A percentile compares a stretch with the other conserved stretches of the same genome.
Evolutionary conservation across 30 jellyfish, hydroid and myxozoan genomes (phyloP).

Genomic region (Catostylus mosaicus): DNA sequence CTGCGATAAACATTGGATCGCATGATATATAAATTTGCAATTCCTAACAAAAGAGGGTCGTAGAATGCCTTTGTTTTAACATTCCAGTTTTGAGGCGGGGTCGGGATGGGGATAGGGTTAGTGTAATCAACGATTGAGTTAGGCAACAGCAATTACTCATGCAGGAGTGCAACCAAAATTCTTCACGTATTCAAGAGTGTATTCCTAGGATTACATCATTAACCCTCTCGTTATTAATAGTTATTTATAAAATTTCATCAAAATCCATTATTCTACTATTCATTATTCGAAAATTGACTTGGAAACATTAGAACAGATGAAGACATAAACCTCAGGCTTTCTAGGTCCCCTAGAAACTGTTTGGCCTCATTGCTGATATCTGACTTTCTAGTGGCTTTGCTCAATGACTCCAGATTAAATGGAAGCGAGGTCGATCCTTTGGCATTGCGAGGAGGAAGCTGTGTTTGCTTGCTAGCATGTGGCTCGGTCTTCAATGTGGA

Average conservation of each 20-base stretch:
- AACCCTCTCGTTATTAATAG: too few species aligned
- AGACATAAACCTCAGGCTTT: slow-evolving; percentile 53
- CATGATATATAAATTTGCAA: too few species aligned
- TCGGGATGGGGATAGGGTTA: too few species aligned
- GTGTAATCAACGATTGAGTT: too few species aligned
- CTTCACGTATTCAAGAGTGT: too few species aligned
- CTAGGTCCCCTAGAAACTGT: slow-evolving; percentile 32
- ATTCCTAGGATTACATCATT: too few species aligned
- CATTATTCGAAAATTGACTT: slow-evolving; percentile 48
- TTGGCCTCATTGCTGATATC: slow-evolving; percentile 49
- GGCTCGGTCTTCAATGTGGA: neutral
- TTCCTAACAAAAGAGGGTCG: too few species aligned
- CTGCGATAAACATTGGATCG: too few species aligned
- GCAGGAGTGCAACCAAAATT: too few species aligned
- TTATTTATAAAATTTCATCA: neutral
- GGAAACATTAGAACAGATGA: slow-evolving; percentile 65
- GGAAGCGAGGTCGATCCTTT: slow-evolving; percentile 33
- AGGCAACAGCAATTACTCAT: too few species aligned
- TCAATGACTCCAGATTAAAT: slow-evolving; percentile 42
- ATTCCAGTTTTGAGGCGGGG: too few species aligned
- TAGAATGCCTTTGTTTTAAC: too few species aligned
- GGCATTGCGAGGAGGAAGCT: slow-evolving; percentile 9
- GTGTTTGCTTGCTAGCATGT: neutral
- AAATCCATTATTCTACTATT: neutral
- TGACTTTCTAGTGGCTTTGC: slow-evolving; percentile 9